Conservation (phyloP, 2,888 invertebrate genomes). For the Nomada goodeniana region DNA sequence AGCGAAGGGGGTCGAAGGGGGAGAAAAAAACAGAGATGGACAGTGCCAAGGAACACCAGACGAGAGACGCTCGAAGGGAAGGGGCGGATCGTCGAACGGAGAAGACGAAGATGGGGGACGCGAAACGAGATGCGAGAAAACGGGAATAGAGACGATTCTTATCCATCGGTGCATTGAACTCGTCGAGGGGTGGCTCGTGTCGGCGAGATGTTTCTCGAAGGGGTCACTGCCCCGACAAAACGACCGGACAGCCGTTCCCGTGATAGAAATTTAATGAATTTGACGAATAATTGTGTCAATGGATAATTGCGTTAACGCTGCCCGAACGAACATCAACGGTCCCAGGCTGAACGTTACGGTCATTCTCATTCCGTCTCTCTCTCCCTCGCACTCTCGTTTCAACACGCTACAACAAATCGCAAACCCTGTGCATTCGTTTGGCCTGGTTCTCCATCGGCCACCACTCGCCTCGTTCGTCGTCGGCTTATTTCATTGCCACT, state of each 20-base stretch:
- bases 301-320: conserved; percentile 64
- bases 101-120: conserved; percentile 7
- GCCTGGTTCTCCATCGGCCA: background rate
- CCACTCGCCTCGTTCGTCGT: background rate
- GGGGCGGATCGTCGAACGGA: background rate
- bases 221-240: conserved; percentile 40
- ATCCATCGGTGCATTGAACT: conserved; percentile 62
- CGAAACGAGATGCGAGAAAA: conserved; percentile 28
- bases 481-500: conserved; percentile 45
- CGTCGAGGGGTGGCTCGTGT: conserved; percentile 33
- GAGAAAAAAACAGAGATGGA: background rate
- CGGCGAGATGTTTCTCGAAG: conserved; percentile 29
- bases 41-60: background rate
- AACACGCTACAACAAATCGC: conserved; percentile 52
- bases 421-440: conserved; percentile 11
- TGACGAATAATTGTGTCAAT: conserved; percentile 65
- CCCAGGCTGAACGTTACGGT: conserved; percentile 5
- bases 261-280: conserved; percentile 68
- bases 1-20: background rate
- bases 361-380: background rate
- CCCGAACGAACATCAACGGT: conserved; percentile 43
- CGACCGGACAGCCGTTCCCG: conserved; percentile 51
- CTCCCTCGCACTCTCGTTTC: background rate
- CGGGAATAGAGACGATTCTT: conserved; percentile 42
- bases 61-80: background rate